Conservation (phyloP, 2,113 vertebrate species). For the Zingel zingel region DNA sequence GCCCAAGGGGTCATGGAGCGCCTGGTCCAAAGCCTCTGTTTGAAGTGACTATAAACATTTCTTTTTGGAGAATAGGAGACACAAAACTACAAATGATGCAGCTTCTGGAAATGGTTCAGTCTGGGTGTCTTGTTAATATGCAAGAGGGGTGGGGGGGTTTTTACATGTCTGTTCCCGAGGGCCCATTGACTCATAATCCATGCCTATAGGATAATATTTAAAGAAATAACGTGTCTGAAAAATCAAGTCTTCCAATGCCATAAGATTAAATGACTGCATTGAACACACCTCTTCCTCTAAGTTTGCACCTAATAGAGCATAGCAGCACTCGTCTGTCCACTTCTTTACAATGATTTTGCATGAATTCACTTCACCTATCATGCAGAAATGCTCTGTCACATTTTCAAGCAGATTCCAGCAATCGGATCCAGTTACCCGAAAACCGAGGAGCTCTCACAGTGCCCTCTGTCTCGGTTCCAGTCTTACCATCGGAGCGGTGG, state of each 20-base stretch:
- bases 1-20: too few species aligned
- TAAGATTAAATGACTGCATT: neutral
- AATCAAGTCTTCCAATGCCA: neutral
- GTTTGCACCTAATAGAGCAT: neutral
- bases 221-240: neutral
- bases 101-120: too few species aligned
- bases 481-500: slow-evolving; percentile 96
- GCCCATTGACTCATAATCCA: neutral
- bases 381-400: neutral
- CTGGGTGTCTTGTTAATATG: too few species aligned
- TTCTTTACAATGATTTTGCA: neutral
- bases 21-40: too few species aligned
- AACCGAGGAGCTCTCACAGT: neutral
- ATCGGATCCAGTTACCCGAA: neutral
- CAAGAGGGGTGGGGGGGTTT: too few species aligned
- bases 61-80: too few species aligned
- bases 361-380: neutral
- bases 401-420: neutral
- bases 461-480: neutral
- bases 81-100: too few species aligned
- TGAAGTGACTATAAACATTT: too few species aligned
- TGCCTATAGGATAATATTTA: neutral
- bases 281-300: neutral
- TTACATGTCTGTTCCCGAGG: neutral
- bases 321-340: neutral